Conservation (phyloP, 2,797 vertebrate genomes). For the Setipinna tenuifilis region DNA sequence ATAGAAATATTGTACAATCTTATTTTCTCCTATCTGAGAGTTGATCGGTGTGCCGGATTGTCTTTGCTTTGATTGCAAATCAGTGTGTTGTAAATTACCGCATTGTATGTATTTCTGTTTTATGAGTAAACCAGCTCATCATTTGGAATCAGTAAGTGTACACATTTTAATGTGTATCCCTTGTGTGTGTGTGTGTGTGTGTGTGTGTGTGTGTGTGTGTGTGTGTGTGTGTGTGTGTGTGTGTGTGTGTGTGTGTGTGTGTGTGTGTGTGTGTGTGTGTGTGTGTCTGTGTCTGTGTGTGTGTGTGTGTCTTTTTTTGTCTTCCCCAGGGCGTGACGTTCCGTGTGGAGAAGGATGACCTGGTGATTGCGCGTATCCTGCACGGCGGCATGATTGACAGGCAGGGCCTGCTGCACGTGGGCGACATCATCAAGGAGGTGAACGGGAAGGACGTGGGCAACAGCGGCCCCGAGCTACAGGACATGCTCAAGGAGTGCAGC, state of each 20-base stretch:
- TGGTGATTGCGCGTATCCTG: conserved; percentile 87
- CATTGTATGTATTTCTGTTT: too few species aligned
- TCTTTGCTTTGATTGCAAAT: too few species aligned
- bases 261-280: not conserved
- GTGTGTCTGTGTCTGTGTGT: conserved; percentile 20
- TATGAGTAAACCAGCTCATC: too few species aligned
- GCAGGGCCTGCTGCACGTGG: conserved; percentile 86
- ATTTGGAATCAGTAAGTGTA: too few species aligned
- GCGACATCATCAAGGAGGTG: conserved; percentile 88
- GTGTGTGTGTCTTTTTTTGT: too few species aligned
- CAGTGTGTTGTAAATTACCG: too few species aligned
- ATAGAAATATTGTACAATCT: too few species aligned
- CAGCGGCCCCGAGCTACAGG: conserved; percentile 93
- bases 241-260: not conserved
- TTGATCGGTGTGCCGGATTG: too few species aligned
- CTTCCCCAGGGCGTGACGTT: conserved; percentile 83
- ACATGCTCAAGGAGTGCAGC: conserved; percentile 92
- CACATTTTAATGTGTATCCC: too few species aligned
- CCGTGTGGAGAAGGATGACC: conserved; percentile 83
- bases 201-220: not conserved
- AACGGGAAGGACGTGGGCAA: conserved; percentile 93
- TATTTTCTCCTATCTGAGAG: too few species aligned
- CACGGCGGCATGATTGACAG: conserved; percentile 88
- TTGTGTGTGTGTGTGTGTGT: too few species aligned
- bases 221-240: not conserved